Evolutionary conservation across 2,888 invertebrate species (phyloP), one percentile per base, ranked within the genome.

Genomic region (Piscicola geometra): DNA sequence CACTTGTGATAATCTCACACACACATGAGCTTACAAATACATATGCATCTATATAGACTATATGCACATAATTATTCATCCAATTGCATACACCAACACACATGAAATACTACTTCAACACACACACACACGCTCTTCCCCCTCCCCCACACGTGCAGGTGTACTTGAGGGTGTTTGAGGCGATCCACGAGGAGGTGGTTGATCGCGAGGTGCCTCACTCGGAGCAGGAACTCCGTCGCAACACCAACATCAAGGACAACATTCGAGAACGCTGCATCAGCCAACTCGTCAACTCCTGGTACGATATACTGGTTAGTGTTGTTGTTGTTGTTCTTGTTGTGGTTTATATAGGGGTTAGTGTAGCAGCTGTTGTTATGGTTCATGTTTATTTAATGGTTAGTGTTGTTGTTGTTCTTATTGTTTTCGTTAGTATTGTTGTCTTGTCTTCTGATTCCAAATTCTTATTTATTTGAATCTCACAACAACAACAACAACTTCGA

Each of bases 161-260:
- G 79, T 89, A 87, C 80, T 83, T 89, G 30, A 83, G 88, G 25
- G 84, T 88, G 18, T 83, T 89, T 25, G 81, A 86, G 50, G 87
- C 88, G 52, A 87, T 89, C 74, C 88, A 89, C 81, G 82, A 83
- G 36, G 88, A 89, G 82, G 88, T 89, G 72, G 86, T 86, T 1
- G 88, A 88, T 78, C 81, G 87, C 76, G 87, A 87, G 74, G 86
- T 87, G 74, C 83, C 83, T 18, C 80, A 80, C 64, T 77, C 77
- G 1, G 36, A 75, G 18, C 78, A 86, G 83, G 88, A 87, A 80
- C 79, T 84, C 35, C 85, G 86, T 76, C 82, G 87, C 75, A 88
- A 88, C 81, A 86, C 87, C 5, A 78, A 84, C 76, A 87, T 89
- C 50, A 88, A 89, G 81, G 88, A 89, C 81, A 83, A 85, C 1